A percentile compares a stretch with the other conserved stretches of the same genome.
Conservation (phyloP, 1,140 invertebrate species). For the Leptinotarsa texana region DNA sequence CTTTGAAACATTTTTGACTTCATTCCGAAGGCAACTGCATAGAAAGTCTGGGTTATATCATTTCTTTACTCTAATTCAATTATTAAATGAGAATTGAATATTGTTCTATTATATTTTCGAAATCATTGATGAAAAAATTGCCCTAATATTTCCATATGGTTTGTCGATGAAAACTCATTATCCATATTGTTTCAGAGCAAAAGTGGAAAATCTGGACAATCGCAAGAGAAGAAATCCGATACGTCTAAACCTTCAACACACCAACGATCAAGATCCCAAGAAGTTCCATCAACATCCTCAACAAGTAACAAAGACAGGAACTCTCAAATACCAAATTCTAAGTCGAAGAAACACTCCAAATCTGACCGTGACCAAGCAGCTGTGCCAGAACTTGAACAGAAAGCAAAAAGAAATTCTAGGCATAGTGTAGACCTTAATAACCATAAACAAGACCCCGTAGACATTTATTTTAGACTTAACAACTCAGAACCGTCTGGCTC, state of each 20-base stretch:
- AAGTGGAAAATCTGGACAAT: conserved; percentile 24
- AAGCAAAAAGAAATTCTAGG: conserved; percentile 25
- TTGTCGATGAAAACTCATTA: too few species aligned
- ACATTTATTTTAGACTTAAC: conserved; percentile 7
- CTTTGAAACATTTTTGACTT: too few species aligned
- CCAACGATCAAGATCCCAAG: conserved; percentile 17
- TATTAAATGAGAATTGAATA: too few species aligned
- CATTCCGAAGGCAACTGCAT: too few species aligned
- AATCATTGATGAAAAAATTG: too few species aligned
- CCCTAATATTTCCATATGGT: too few species aligned
- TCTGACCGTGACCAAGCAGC: conserved; percentile 12
- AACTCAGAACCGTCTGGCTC: conserved; percentile 30
- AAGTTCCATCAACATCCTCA: conserved; percentile 24
- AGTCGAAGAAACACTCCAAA: conserved; percentile 14
- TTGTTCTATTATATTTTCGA: too few species aligned
- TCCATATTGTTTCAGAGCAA: conserved; percentile 6
- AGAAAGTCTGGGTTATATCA: too few species aligned
- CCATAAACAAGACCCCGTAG: conserved; percentile 25
- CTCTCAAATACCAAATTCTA: conserved; percentile 10
- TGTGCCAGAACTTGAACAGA: conserved; percentile 14
- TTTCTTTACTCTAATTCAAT: too few species aligned
- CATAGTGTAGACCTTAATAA: conserved; percentile 23
- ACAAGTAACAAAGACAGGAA: conserved; percentile 1
- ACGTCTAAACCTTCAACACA: conserved; percentile 8
- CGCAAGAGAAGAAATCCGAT: conserved; percentile 25